phyloP scores from a whole-genome alignment of 1,140 invertebrate genomes.

The Sminthurinus signatus region DNA sequence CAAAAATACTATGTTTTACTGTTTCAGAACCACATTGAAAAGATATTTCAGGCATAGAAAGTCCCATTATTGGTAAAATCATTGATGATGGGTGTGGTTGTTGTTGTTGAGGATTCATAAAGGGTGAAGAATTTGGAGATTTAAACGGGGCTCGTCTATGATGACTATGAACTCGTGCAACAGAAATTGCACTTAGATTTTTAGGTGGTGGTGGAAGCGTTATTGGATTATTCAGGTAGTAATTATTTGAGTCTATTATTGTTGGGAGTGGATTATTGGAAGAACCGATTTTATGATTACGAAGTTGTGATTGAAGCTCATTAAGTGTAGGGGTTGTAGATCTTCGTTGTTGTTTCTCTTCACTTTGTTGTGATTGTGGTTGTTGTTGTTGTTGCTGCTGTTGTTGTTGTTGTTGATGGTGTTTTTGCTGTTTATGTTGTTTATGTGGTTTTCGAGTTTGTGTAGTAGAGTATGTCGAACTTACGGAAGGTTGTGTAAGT shows the following conservation, averaged over 20 bases:
- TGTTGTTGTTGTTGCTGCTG: no score
- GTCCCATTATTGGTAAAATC: neutral
- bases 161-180: conserved; percentile 20
- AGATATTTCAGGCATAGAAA: neutral
- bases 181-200: conserved; percentile 19
- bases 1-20: conserved; percentile 7
- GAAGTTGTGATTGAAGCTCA: conserved; percentile 10
- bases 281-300: neutral
- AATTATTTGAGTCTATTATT: conserved; percentile 13
- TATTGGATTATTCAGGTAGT: conserved; percentile 17
- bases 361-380: no score
- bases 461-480: no score
- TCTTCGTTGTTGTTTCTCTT: no score
- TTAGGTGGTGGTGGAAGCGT: neutral
- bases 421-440: no score
- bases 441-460: no score
- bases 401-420: no score
- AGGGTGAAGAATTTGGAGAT: no score
- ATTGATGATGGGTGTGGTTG: neutral
- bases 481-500: no score
- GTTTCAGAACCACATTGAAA: neutral
- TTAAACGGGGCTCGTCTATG: neutral
- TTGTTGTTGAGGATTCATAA: neutral
- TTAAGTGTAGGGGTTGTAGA: neutral
- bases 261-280: conserved; percentile 4